Evolutionary conservation across 1,140 invertebrate species (phyloP).

Genomic region (Drosophila mauritiana): DNA sequence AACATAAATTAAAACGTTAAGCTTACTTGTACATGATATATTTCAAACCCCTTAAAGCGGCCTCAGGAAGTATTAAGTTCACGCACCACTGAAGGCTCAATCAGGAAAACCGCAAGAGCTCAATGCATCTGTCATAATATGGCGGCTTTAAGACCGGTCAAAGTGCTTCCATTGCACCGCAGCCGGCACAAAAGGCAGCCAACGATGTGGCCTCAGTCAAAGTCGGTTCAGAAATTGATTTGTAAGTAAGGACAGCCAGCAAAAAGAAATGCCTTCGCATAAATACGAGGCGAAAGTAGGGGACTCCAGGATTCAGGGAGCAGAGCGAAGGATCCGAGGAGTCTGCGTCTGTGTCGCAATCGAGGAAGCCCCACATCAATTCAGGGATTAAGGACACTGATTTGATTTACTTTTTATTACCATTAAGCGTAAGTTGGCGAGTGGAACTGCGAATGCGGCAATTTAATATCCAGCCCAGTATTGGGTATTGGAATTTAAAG

Average conservation of each 20-base stretch:
- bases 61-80: conserved; percentile 9
- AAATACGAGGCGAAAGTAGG: conserved; percentile 64
- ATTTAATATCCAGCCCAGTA: conserved; percentile 59
- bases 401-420: conserved; percentile 84
- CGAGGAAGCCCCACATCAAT: conserved; percentile 78
- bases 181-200: conserved; percentile 33
- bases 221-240: conserved; percentile 70
- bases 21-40: background rate
- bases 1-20: background rate
- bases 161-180: conserved; percentile 35
- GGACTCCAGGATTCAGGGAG: conserved; percentile 9
- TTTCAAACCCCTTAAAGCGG: background rate
- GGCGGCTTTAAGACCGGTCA: conserved; percentile 36
- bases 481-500: conserved; percentile 72
- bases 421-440: conserved; percentile 77
- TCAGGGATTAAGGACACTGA: conserved; percentile 83
- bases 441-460: conserved; percentile 51
- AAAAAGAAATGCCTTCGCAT: conserved; percentile 70
- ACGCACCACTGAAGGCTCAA: conserved; percentile 3
- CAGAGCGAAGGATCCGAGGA: background rate
- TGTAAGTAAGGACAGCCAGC: conserved; percentile 71
- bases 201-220: conserved; percentile 54
- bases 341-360: conserved; percentile 44
- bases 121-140: conserved; percentile 35
- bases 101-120: background rate